Evolutionary conservation across 2,888 invertebrate genomes (phyloP), one percentile per base, ranked within the genome.

Genomic region (Cerastoderma edule): DNA sequence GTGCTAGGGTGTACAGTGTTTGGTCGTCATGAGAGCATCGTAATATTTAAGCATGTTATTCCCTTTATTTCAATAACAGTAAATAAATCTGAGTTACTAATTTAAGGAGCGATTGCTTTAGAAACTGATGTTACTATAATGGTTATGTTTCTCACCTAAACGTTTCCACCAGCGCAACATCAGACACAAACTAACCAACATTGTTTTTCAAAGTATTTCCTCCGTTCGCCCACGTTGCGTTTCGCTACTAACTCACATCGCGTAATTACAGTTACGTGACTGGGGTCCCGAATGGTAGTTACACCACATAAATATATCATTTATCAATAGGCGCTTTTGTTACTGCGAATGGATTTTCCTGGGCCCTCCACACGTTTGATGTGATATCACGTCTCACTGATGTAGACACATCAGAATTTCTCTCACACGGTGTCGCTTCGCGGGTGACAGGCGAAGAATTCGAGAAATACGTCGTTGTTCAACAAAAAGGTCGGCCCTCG

Each of bases 351-450:
- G 39, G 35, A 39, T 63, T 63, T 63, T 22, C 63, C 63, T 35
- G 39, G 35, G 63, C 39, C 33, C 35, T 6, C n/a, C 16, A 16
- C 22, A 6, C 39, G 1, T 63, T 63, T 63, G 63, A 63, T 22
- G 35, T 35, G 24, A 24, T 32, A 22, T 63, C 35, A 19, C 35
- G 22, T 63, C 24, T 22, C 63, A 63, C 33, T 2, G n/a, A 35
- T 35, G 35, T 63, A 63, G 33, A 63, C 63, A n/a, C 19, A 35
- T 32, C n/a, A 32, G 35, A 57, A n/a, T 35, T 63, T 63, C 35
- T 63, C 35, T 63, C 35, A 63, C 33, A 63, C 39, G n/a, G 39
- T n/a, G 53, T 5, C 2, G 53, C 24, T 53, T 24, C 13, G 53
- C 27, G 24, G 53, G 6, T 3, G 2, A 24, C 53, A 24, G 27